Base-by-base conservation (phyloP, 2,888 invertebrate species). In the Chrysomela aeneicollis region DNA sequence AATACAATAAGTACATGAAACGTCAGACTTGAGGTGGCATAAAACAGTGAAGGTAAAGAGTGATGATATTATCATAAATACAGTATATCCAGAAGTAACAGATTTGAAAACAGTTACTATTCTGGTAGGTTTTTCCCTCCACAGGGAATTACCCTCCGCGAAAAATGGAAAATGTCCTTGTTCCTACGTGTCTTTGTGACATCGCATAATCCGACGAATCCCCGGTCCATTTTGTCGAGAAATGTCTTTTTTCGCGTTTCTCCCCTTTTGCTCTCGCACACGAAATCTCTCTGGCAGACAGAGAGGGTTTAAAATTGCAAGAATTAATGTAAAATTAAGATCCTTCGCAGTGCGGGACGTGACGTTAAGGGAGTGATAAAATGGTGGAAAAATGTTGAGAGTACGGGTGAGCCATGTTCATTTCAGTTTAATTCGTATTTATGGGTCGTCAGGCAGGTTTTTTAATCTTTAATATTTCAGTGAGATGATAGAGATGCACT, bases 251-350 rank as follows among this genome's bases (percentile, higher is more conserved):
- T 15, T 5, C 32, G 32, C 26, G 26, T 5, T 26, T 26, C 26
- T 26, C 26, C 35, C 35, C 10, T 35, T 35, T 2, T 6, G 42
- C 42, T 15, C 15, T 8, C 15, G 4, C n/a, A 42, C 35, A 35
- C 42, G 3, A 15, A 42, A 42, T 42, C 42, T 12, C 42, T 15
- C 42, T 2, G 15, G 42, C 42, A 42, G n/a, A 42, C 42, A 42
- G 42, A 15, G 12, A 42, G 42, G 42, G 42, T 42, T 42, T 42
- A 42, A 42, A 42, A 42, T 42, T 42, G 42, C n/a, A 42, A 2
- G 42, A 42, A 15, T 42, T 42, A 42, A 42, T 42, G 42, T 42
- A 42, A 42, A 42, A 42, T 42, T 42, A 42, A 42, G 42, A 42
- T 42, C 42, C n/a, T 15, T 42, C 42, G 42, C 42, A 15, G n/a